Base-by-base conservation (phyloP, 1,140 invertebrate species). In the Hycleus cichorii region DNA sequence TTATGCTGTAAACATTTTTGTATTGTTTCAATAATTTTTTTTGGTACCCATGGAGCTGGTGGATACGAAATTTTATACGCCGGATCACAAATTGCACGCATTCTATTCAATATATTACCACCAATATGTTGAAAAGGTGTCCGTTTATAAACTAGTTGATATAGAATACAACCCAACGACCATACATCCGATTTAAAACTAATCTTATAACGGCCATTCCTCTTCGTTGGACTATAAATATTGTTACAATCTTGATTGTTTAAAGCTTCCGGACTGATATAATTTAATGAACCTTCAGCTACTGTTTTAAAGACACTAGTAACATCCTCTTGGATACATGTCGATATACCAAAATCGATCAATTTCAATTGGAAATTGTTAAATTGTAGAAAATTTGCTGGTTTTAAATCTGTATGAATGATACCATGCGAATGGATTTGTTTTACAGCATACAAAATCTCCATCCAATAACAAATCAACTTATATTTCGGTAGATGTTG, bases 281-380 rank as follows among this genome's bases (percentile, higher is more conserved):
- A 98, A 75, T 95, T 97, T 65, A 92, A 85, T 0, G 95, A 98
- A 26, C 96, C 95, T 42, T 84, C 82, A 47, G 83, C 84, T 51
- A 83, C 82, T 62, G 89, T 84, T 71, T 91, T 93, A 10, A 91
- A 78, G 39, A 97, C 88, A 68, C 90, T 93, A 0, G 95, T 98
- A 72, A 87, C 88, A 70, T 98, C 94, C 43, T 83, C 79, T 66
- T 91, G 86, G 48, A 98, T 82, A 48, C 85, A 86, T 47, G 91
- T 91, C n/a, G 96, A 90, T 65, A 98, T 98, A 24, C 95, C 96
- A 78, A 99, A 98, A 77, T 99, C 96, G 60, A 99, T 99, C 24
- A 98, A 76, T 77, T 98, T 98, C 3, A 99, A 74, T 47, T 85
- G 80, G 3, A 90, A 92, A 57, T 82, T 81, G 24, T 95, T 91